Conservation (phyloP, 2,888 invertebrate species). For the Phragmatobia fuliginosa region DNA sequence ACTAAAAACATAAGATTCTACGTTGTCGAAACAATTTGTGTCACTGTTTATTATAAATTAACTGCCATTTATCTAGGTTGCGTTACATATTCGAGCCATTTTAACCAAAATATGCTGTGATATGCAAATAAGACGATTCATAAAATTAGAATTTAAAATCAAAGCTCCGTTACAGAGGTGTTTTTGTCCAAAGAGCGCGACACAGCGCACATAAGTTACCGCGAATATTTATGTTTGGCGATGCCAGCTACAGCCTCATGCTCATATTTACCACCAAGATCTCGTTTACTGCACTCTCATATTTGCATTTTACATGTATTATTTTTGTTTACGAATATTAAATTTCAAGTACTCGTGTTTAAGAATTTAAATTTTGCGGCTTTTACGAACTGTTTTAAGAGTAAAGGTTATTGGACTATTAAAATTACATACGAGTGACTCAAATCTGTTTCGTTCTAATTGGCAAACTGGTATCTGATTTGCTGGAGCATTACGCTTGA, state of each 20-base stretch:
- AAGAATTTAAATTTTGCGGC: slow-evolving; percentile 18
- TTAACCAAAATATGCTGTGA: slow-evolving; percentile 67
- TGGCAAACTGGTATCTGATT: neutral
- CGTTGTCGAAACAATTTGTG: neutral
- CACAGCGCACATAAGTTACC: slow-evolving; percentile 74
- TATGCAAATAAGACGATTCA: slow-evolving; percentile 79
- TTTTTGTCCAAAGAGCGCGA: slow-evolving; percentile 73
- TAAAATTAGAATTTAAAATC: slow-evolving; percentile 85
- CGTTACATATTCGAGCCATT: slow-evolving; percentile 23
- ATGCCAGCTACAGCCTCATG: slow-evolving; percentile 72
- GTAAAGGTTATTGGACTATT: neutral
- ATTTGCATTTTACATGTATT: slow-evolving; percentile 71
- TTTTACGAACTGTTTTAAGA: neutral
- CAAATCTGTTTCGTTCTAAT: neutral
- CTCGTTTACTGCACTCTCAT: slow-evolving; percentile 67
- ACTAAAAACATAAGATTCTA: neutral
- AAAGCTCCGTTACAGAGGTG: slow-evolving; percentile 77
- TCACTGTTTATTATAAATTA: slow-evolving; percentile 1
- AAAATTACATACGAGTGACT: neutral
- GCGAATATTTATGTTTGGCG: slow-evolving; percentile 75
- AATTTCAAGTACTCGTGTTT: slow-evolving; percentile 11
- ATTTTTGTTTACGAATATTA: slow-evolving; percentile 52
- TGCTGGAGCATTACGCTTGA: neutral
- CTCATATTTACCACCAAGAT: slow-evolving; percentile 74
- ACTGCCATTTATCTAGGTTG: neutral